A percentile compares a stretch with the other conserved stretches of the same genome.
Evolutionary conservation across 37 sponge, comb jelly and placozoan species (phyloP).

Genomic region (Theonella swinhoei): DNA sequence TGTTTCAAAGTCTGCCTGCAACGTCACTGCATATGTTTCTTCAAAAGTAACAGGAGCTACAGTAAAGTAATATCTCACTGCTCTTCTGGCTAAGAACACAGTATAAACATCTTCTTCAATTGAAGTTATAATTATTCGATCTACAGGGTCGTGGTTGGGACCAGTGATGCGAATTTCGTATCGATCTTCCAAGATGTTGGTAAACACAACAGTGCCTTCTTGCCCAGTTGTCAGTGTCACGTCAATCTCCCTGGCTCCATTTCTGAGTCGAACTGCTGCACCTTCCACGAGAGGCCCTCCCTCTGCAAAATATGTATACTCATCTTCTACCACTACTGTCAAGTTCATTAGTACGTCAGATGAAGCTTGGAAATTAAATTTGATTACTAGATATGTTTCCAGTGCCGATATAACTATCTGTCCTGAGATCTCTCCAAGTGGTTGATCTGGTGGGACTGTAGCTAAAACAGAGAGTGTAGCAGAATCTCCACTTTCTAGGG

Average conservation of each 20-base stretch:
- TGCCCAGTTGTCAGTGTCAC: constrained; percentile 7
- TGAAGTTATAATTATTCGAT: constrained; percentile 15
- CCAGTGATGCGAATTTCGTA: constrained; percentile 29
- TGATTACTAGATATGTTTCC: neutral
- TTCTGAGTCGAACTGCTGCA: constrained; percentile 16
- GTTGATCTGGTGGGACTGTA: neutral
- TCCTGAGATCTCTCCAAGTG: constrained; percentile 23
- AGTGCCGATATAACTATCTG: neutral
- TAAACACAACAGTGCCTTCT: constrained; percentile 21
- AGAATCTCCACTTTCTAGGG: constrained; percentile 20
- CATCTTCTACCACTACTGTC: too few relatives aligned
- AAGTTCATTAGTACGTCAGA: constrained; percentile 24
- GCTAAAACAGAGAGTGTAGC: constrained; percentile 16
- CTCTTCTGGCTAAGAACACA: constrained; percentile 34
- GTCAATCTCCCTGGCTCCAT: constrained; percentile 1
- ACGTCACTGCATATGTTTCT: constrained; percentile 20
- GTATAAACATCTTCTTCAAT: constrained; percentile 1
- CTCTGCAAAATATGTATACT: constrained; percentile 43
- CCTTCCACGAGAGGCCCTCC: constrained; percentile 30
- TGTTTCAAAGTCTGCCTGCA: constrained; percentile 55
- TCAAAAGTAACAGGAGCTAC: constrained; percentile 25
- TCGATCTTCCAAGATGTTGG: constrained; percentile 37
- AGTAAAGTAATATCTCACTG: constrained; percentile 42
- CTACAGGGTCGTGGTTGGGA: constrained; percentile 3
- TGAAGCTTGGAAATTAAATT: constrained; percentile 6